These are phyloP conservation scores for Laothoe populi DNA, from an alignment of 2,888 invertebrate species.

Conservation along the genomic window DNA sequence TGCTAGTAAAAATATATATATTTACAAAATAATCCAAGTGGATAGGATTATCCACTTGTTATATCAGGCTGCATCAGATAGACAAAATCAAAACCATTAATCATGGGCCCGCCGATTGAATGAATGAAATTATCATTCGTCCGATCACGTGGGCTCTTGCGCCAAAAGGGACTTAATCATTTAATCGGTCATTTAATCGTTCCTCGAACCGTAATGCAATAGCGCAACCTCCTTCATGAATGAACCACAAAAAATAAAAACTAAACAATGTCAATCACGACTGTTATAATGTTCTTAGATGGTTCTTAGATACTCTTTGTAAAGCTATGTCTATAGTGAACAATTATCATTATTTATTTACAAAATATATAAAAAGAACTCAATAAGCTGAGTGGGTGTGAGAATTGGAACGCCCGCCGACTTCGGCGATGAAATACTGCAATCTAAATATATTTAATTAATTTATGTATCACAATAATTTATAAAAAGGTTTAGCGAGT, in stretches of 20 bases:
- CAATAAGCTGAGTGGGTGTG: conserved; percentile 36
- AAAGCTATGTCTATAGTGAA: conserved; percentile 4
- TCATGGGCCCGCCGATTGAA: conserved; percentile 55
- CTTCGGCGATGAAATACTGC: not conserved
- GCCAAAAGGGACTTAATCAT: conserved; percentile 70
- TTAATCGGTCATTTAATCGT: conserved; percentile 76
- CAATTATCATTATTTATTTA: conserved; percentile 10
- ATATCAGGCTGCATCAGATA: not conserved
- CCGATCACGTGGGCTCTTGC: conserved; percentile 76
- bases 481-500: too few relatives aligned
- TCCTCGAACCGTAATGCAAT: conserved; percentile 58
- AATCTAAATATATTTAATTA: not conserved
- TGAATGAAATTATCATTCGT: conserved; percentile 69
- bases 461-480: too few relatives aligned
- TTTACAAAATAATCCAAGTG: not conserved
- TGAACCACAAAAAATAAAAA: conserved; percentile 63
- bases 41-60: not conserved
- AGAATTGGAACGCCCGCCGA: conserved; percentile 37
- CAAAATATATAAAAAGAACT: conserved; percentile 4
- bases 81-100: conserved; percentile 39
- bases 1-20: not conserved
- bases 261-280: conserved; percentile 39
- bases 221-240: conserved; percentile 73
- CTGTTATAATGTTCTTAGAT: too few relatives aligned
- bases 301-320: too few relatives aligned